Conservation (phyloP, 2,888 invertebrate genomes). For the Balanococcus diminutus region DNA sequence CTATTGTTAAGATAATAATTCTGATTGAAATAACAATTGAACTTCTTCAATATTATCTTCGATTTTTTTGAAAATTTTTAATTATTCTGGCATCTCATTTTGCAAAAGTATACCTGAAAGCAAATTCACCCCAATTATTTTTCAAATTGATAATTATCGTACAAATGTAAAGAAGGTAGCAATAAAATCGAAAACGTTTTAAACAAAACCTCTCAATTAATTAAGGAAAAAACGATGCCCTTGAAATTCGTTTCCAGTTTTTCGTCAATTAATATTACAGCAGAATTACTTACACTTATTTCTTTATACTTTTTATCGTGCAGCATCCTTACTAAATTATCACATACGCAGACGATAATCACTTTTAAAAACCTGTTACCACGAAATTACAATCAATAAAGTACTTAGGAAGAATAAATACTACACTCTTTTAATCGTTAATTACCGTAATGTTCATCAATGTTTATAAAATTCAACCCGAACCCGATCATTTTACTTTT, state of each 20-base stretch:
- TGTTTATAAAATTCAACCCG: neutral
- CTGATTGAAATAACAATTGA: too few relatives aligned
- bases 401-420: neutral
- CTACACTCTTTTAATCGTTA: neutral
- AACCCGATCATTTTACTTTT: neutral
- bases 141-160: neutral
- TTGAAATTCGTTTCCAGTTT: slow-evolving; percentile 23
- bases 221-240: neutral
- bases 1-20: too few relatives aligned
- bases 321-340: neutral
- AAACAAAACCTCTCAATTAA: slow-evolving; percentile 8
- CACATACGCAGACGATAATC: neutral
- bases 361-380: slow-evolving; percentile 16
- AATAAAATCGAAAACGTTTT: slow-evolving; percentile 1
- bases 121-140: neutral
- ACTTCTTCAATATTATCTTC: too few relatives aligned
- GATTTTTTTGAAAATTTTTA: too few relatives aligned
- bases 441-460: neutral
- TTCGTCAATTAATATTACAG: neutral
- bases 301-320: neutral
- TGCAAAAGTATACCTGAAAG: neutral
- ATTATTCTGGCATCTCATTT: too few relatives aligned
- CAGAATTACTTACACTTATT: neutral
- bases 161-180: neutral
- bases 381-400: neutral